phyloP scores from a whole-genome alignment of 2,888 invertebrate species.

The Lithophane leautieri region DNA sequence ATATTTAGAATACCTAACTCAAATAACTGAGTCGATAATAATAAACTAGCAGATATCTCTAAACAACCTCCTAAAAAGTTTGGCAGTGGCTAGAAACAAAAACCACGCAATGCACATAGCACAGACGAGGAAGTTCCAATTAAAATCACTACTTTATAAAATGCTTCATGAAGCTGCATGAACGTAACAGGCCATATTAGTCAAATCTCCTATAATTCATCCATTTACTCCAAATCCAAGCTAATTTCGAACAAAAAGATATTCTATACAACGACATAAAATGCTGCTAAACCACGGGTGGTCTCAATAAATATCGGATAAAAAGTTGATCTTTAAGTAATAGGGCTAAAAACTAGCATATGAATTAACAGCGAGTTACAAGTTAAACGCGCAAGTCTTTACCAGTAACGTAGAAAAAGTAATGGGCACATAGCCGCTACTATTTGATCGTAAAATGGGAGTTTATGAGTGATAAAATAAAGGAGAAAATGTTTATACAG shows the following conservation, averaged over 20 bases:
- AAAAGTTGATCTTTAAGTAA: conserved; percentile 63
- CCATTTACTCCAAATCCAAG: conserved; percentile 14
- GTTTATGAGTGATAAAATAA: conserved; percentile 49
- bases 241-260: conserved; percentile 35
- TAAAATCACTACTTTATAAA: not conserved
- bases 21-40: too few relatives aligned
- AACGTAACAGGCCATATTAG: too few relatives aligned
- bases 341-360: conserved; percentile 67
- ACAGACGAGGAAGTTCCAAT: not conserved
- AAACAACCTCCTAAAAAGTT: too few relatives aligned
- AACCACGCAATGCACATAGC: too few relatives aligned
- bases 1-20: not conserved
- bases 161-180: too few relatives aligned
- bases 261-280: conserved; percentile 18
- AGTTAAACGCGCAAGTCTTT: conserved; percentile 56
- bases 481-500: not conserved
- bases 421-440: conserved; percentile 56
- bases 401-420: conserved; percentile 61
- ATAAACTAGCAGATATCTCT: too few relatives aligned
- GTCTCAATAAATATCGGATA: conserved; percentile 60
- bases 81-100: too few relatives aligned
- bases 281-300: conserved; percentile 57
- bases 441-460: conserved; percentile 50
- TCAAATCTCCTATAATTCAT: too few relatives aligned
- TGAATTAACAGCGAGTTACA: conserved; percentile 61